phyloP scores from a whole-genome alignment of 2,797 vertebrate genomes.

The Eulemur albifrons region DNA sequence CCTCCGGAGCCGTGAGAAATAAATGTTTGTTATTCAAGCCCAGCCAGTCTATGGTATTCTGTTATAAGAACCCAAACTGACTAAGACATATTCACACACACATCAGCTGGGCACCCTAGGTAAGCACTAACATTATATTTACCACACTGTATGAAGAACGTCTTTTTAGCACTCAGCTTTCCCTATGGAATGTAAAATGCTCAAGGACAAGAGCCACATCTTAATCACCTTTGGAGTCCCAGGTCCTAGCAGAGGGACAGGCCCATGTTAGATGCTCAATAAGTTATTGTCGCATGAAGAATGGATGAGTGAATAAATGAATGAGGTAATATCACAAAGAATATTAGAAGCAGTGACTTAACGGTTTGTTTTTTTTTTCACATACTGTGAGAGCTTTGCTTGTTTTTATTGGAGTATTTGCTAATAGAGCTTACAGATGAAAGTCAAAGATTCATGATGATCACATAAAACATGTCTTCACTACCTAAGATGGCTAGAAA shows the following conservation, averaged over 20 bases:
- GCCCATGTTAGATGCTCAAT: neutral
- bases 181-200: neutral
- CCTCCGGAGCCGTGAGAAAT: neutral
- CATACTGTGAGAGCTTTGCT: neutral
- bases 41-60: neutral
- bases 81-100: neutral
- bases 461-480: slow-evolving; percentile 7
- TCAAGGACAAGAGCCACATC: neutral
- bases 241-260: neutral
- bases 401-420: neutral
- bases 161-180: neutral
- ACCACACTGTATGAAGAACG: neutral
- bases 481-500: neutral
- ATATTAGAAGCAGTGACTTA: neutral
- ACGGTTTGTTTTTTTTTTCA: neutral
- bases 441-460: slow-evolving; percentile 13
- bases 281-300: neutral
- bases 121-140: neutral
- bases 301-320: neutral
- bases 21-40: neutral
- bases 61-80: neutral
- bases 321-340: neutral
- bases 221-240: neutral
- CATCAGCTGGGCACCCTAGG: neutral
- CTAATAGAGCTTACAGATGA: neutral